These are phyloP conservation scores for Tympanoctomys barrerae DNA, from an alignment of 2,797 vertebrate species.

Conservation along the genomic window DNA sequence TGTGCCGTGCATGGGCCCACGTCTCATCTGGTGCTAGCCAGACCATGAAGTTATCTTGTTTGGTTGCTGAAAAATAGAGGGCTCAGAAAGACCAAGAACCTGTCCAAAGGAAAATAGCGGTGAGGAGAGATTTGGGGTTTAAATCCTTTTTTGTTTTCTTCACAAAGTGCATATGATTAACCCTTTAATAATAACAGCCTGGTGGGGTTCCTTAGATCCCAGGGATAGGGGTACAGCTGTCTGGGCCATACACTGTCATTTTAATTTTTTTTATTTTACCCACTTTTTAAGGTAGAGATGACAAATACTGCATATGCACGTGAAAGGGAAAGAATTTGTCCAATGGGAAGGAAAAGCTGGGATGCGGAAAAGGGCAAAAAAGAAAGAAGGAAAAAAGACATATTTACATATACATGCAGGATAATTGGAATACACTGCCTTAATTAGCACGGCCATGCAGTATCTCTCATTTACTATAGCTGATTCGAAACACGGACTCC, in stretches of 20 bases:
- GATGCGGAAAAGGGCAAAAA: too few species aligned
- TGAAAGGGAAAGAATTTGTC: too few species aligned
- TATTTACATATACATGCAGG: too few species aligned
- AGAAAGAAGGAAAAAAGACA: too few species aligned
- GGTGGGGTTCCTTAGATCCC: background rate
- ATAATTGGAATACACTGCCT: background rate
- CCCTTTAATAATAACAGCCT: background rate
- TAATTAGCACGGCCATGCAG: background rate
- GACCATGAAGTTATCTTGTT: background rate
- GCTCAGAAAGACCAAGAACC: conserved; percentile 8
- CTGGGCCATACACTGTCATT: background rate
- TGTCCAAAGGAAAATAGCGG: conserved; percentile 8
- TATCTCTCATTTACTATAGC: background rate
- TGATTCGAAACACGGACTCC: background rate
- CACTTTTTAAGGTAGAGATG: too few species aligned
- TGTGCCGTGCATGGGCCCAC: background rate
- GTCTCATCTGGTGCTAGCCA: conserved; percentile 45
- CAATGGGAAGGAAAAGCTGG: too few species aligned
- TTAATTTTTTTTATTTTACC: too few species aligned
- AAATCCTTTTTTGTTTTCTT: background rate
- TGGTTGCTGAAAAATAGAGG: background rate
- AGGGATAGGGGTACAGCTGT: background rate
- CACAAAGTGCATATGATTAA: background rate
- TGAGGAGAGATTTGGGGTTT: background rate
- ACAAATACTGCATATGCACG: too few species aligned